These are phyloP conservation scores for Lysandra bellargus DNA, from an alignment of 2,888 invertebrate species.

Conservation along the genomic window DNA sequence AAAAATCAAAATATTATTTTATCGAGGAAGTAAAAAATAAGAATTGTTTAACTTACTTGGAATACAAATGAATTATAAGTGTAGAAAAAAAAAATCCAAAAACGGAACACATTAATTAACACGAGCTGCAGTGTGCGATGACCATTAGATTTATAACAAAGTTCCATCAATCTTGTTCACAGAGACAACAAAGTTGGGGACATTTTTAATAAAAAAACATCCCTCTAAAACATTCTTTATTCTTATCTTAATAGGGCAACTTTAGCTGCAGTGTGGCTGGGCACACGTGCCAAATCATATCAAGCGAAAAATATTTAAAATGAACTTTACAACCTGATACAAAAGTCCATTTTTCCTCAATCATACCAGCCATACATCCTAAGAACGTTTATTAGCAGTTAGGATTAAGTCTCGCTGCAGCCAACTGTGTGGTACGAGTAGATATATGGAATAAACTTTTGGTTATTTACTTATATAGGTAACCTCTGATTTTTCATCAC, in stretches of 20 bases:
- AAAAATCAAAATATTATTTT: not conserved
- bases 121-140: not conserved
- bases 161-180: conserved; percentile 40
- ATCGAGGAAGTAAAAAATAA: not conserved
- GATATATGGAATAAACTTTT: not conserved
- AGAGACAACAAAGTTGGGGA: conserved; percentile 38
- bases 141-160: conserved; percentile 37
- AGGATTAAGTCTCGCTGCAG: not conserved
- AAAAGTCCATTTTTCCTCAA: not conserved
- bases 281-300: conserved; percentile 24
- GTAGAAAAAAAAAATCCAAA: not conserved
- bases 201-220: conserved; percentile 38
- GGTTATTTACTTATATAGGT: not conserved
- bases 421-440: not conserved
- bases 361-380: not conserved
- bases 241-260: conserved; percentile 34
- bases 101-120: not conserved
- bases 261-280: conserved; percentile 28
- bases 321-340: conserved; percentile 20
- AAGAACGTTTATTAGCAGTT: conserved; percentile 22
- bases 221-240: conserved; percentile 31
- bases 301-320: not conserved
- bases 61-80: too few species aligned
- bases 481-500: too few species aligned
- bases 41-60: too few species aligned